Conservation (phyloP, 2,888 invertebrate species). For the Heteropelma amictum region DNA sequence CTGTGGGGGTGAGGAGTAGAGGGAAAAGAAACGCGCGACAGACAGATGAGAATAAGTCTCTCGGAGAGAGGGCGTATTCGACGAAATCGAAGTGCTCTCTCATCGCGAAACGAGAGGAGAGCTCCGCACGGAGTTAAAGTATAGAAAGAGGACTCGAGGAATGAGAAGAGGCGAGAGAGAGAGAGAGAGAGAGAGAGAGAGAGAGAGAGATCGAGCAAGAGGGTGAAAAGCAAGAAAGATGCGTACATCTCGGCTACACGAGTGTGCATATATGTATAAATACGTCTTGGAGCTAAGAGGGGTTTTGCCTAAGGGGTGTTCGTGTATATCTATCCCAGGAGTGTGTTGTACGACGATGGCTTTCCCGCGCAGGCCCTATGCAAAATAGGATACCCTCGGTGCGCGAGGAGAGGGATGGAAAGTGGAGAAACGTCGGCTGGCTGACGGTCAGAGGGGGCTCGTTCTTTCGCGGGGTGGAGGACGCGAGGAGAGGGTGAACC, state of each 20-base stretch:
- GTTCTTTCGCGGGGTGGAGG: conserved; percentile 54
- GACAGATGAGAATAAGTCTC: conserved; percentile 34
- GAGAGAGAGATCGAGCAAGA: conserved; percentile 33
- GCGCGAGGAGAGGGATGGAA: conserved; percentile 41
- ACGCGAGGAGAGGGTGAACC: conserved; percentile 60
- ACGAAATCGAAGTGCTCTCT: conserved; percentile 74
- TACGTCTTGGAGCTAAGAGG: conserved; percentile 21
- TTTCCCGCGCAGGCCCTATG: conserved; percentile 75
- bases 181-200: conserved; percentile 26
- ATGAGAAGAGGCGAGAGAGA: conserved; percentile 21
- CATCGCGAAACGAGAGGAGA: conserved; percentile 45
- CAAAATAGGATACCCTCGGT: conserved; percentile 72
- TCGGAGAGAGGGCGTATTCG: conserved; percentile 72
- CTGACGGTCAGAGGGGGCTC: conserved; percentile 40
- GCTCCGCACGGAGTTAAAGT: conserved; percentile 21
- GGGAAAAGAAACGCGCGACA: conserved; percentile 56
- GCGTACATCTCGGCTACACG: conserved; percentile 8
- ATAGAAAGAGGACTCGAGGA: conserved; percentile 17
- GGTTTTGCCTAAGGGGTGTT: conserved; percentile 37
- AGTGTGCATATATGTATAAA: background rate
- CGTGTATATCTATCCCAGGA: background rate
- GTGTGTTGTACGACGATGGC: conserved; percentile 26
- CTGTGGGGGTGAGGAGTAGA: conserved; percentile 7
- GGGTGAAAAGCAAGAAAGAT: conserved; percentile 47
- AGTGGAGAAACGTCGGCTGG: conserved; percentile 28